Evolutionary conservation across 2,113 vertebrate genomes (phyloP).

Genomic region (Atractosteus spatula): DNA sequence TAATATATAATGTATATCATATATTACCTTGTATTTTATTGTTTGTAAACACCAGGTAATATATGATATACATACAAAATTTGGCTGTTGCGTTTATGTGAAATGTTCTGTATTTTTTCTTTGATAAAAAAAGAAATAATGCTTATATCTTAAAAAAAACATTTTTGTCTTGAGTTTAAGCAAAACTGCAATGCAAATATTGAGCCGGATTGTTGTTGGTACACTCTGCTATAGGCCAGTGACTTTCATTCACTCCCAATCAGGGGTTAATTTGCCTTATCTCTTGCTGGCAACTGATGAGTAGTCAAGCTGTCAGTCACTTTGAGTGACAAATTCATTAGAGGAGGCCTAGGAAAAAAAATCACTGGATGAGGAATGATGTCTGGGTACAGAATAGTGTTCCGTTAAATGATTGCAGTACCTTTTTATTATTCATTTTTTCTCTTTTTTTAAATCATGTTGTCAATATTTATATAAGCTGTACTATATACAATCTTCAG

Average conservation of each 20-base stretch:
- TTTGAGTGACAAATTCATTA: conserved; percentile 11
- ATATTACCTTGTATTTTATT: too few relatives aligned
- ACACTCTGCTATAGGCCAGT: neutral
- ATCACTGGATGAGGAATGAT: neutral
- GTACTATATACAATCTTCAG: too few relatives aligned
- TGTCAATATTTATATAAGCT: neutral
- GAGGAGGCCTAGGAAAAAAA: neutral
- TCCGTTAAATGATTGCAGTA: neutral
- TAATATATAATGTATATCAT: too few relatives aligned
- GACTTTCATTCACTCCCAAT: neutral
- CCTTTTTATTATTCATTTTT: neutral
- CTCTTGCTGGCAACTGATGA: neutral
- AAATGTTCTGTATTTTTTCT: too few relatives aligned
- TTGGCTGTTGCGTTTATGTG: too few relatives aligned
- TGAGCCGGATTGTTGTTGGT: conserved; percentile 11
- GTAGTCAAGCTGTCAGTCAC: conserved; percentile 4
- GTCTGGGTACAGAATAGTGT: neutral
- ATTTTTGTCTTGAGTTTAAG: too few relatives aligned
- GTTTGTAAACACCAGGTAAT: too few relatives aligned
- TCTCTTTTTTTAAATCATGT: neutral
- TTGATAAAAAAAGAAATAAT: too few relatives aligned
- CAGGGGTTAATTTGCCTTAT: conserved; percentile 1
- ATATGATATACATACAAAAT: too few relatives aligned
- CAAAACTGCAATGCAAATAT: too few relatives aligned
- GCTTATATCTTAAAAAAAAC: too few relatives aligned